Conservation (phyloP, 2,797 vertebrate species). For the Hyperoplus lanceolatus region DNA sequence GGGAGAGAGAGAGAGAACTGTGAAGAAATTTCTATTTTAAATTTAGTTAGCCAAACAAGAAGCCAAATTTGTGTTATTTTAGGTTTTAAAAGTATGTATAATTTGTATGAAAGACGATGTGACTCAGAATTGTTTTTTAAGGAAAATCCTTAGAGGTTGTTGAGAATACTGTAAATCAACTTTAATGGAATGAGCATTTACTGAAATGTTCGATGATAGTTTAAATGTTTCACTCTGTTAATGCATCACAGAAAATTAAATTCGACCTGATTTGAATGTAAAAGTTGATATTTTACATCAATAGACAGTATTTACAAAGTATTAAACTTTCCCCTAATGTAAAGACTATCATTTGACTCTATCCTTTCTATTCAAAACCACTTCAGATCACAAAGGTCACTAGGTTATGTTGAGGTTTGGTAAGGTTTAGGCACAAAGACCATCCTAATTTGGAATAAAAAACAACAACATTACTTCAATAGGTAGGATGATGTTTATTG, state of each 20-base stretch:
- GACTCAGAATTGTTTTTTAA: background rate
- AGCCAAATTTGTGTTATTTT: background rate
- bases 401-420: background rate
- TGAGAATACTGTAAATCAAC: background rate
- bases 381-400: background rate
- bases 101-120: background rate
- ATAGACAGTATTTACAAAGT: background rate
- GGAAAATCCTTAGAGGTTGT: background rate
- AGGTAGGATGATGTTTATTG: background rate
- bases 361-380: too few species aligned
- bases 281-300: background rate
- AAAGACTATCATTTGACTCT: too few species aligned
- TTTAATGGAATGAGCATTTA: background rate
- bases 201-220: background rate
- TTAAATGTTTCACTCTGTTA: background rate
- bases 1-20: too few species aligned
- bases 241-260: background rate
- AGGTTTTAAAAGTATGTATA: conserved; percentile 2
- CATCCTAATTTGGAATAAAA: background rate
- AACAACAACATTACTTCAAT: background rate
- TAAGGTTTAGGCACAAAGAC: background rate
- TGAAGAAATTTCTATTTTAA: too few species aligned
- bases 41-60: too few species aligned
- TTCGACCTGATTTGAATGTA: background rate
- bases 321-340: background rate